Base-by-base conservation (phyloP, 92 coral and sea anemone genomes). In the Epizoanthus stellaris region DNA sequence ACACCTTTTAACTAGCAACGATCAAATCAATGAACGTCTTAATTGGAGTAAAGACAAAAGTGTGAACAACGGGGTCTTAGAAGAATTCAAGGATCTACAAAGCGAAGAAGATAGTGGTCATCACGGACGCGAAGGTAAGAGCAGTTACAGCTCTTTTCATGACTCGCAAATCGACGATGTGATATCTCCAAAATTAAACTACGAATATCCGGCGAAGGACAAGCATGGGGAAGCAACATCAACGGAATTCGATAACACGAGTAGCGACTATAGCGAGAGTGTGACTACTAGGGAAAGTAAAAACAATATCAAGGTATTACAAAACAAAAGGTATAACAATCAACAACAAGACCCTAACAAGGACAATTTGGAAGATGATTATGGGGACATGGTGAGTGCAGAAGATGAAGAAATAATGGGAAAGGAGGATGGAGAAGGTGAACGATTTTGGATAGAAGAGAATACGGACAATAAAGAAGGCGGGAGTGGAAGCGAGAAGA, bases 351-450 rank as follows among this genome's bases (percentile, higher is more conserved):
- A 43, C 8, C 58, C 72, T 45, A 2, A 45, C 30, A 19, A 43
- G 4, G 45, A 79, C 21, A 59, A 45, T 38, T 21, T 38, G 15
- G 82, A 76, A n/a, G 56, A 38, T 14, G 47, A 76, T 42, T 60
- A 38, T 79, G 71, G 65, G 14, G 72, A 45, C 30, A 21, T 4
- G 5, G 70, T 21, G 34, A 79, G 73, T 62, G 83, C 73, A 39
- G 34, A 40, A 62, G 67, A 79, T 20, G 83, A 79, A 79, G 83
- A 70, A n/a, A n/a, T 63, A n/a, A 79, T 79, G 83, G 83, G 83
- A 20, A 59, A 79, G 53, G 83, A 79, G 47, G 83, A 79, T 21
- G 21, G 20, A 21, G 59, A 2, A 52, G 23, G 38, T 36, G 52
- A 36, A 45, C 47, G 36, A 23, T 56, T 62, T 64, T 19, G 3